Evolutionary conservation across 2,797 vertebrate species (phyloP).

Genomic region (Gallirallus australis): DNA sequence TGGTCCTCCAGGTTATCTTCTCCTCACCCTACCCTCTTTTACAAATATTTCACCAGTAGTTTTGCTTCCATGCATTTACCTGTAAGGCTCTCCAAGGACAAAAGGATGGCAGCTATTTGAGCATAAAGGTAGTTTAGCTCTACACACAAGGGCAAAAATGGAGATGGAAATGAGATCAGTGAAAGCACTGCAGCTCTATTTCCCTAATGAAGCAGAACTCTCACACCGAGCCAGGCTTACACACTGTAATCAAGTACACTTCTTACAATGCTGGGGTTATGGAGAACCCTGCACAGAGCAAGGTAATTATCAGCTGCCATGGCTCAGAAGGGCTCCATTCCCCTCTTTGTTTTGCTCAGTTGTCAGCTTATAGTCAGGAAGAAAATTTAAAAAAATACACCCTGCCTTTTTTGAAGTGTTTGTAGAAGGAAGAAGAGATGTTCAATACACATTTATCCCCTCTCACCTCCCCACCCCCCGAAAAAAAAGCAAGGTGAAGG

Average conservation of each 20-base stretch:
- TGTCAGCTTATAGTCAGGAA: conserved; percentile 74
- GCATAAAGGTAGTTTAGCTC: conserved; percentile 20
- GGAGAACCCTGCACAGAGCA: conserved; percentile 67
- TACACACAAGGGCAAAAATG: not conserved
- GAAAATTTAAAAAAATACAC: conserved; percentile 21
- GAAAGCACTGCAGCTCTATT: conserved; percentile 64
- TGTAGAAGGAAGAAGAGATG: conserved; percentile 55
- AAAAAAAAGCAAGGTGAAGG: no score
- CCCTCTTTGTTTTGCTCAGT: conserved; percentile 43
- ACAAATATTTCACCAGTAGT: conserved; percentile 1
- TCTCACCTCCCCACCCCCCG: accelerated
- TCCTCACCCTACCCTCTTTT: not conserved
- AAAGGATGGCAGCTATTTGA: not conserved
- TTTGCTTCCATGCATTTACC: conserved; percentile 23
- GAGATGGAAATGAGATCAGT: conserved; percentile 48
- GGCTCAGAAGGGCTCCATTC: conserved; percentile 61
- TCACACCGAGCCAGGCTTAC: conserved; percentile 50
- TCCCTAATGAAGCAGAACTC: conserved; percentile 77
- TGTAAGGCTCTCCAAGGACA: not conserved
- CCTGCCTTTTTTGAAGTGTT: conserved; percentile 54
- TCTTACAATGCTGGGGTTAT: conserved; percentile 71
- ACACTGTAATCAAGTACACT: conserved; percentile 74
- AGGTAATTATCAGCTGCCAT: conserved; percentile 80
- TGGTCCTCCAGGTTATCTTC: not conserved
- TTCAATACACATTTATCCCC: not conserved